A percentile compares a stretch with the other conserved stretches of the same genome.
Evolutionary conservation across 1,140 invertebrate genomes (phyloP).

Genomic region (Bombus huntii): DNA sequence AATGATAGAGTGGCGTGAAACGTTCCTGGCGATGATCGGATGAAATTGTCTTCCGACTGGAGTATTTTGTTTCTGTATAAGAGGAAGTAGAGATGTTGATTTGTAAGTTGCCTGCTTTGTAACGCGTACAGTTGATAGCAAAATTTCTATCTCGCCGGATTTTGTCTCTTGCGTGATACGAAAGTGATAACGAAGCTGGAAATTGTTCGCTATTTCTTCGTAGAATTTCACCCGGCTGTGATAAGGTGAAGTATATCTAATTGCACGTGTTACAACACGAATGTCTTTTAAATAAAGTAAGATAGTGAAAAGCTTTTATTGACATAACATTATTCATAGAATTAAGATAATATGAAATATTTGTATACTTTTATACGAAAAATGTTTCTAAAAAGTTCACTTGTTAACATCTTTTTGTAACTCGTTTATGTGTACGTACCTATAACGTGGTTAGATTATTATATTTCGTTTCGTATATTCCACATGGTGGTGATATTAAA

Average conservation of each 20-base stretch:
- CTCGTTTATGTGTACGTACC: no score
- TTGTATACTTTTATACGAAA: neutral
- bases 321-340: no score
- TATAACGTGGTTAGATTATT: no score
- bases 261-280: no score
- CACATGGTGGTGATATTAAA: no score
- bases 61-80: neutral
- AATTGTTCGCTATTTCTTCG: neutral
- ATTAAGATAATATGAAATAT: neutral
- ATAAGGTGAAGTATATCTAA: no score
- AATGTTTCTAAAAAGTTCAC: neutral
- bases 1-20: neutral
- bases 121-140: neutral
- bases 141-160: neutral
- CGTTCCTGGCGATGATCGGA: neutral
- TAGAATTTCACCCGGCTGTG: neutral
- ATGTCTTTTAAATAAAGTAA: no score
- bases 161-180: neutral
- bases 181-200: neutral
- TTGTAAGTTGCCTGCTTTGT: neutral
- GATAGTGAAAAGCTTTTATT: neutral
- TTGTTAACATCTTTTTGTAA: neutral
- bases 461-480: no score
- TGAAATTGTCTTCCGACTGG: neutral
- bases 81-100: neutral